Evolutionary conservation across 2,888 invertebrate genomes (phyloP).

Genomic region (Leucophora obtusa): DNA sequence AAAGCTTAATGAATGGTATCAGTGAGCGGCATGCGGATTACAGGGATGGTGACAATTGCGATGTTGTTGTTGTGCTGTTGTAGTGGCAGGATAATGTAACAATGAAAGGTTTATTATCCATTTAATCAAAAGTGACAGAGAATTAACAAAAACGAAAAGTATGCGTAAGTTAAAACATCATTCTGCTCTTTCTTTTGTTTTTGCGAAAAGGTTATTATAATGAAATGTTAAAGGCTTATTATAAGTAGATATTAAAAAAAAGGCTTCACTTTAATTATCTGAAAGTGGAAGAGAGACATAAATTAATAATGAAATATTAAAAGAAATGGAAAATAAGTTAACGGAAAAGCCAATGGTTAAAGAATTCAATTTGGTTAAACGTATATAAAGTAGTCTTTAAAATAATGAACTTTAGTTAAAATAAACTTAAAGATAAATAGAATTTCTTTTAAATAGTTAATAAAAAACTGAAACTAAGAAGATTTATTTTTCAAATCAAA

Average conservation of each 20-base stretch:
- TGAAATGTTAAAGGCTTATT: constrained; percentile 36
- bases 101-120: constrained; percentile 49
- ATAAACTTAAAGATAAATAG: too few species aligned
- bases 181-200: constrained; percentile 3
- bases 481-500: too few species aligned
- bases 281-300: constrained; percentile 12
- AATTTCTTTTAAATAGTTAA: too few species aligned
- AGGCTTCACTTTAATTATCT: constrained; percentile 15
- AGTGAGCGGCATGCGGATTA: background rate
- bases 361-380: constrained; percentile 12
- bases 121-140: constrained; percentile 57
- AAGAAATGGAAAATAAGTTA: background rate
- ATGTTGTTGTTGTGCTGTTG: background rate
- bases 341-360: constrained; percentile 3
- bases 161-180: constrained; percentile 27
- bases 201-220: background rate
- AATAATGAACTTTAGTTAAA: too few species aligned
- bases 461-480: too few species aligned
- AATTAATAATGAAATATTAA: constrained; percentile 29
- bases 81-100: constrained; percentile 13
- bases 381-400: background rate
- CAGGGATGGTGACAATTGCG: constrained; percentile 18
- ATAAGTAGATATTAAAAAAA: constrained; percentile 24
- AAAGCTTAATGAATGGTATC: constrained; percentile 31
- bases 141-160: constrained; percentile 25